These are phyloP conservation scores for Napeogenes sylphis DNA, from an alignment of 2,888 invertebrate genomes.

Conservation along the genomic window DNA sequence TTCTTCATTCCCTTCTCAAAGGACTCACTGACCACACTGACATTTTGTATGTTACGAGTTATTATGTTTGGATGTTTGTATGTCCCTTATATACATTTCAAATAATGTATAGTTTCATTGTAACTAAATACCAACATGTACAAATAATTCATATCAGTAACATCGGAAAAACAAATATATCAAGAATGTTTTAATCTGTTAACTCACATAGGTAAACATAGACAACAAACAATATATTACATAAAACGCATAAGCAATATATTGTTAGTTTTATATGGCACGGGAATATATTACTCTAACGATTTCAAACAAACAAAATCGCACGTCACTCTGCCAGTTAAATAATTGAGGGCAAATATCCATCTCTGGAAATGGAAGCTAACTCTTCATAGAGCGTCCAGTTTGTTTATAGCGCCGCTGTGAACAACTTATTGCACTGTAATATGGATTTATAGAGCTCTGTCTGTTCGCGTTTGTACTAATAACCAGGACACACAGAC, in stretches of 20 bases:
- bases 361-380: constrained; percentile 8
- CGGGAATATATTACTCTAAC: not conserved
- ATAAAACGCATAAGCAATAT: no score
- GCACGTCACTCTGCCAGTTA: not conserved
- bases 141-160: no score
- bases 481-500: not conserved
- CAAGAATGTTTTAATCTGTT: no score
- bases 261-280: not conserved
- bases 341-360: constrained; percentile 12
- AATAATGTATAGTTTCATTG: no score
- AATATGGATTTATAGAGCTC: constrained; percentile 33
- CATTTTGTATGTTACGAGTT: no score
- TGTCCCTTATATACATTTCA: no score
- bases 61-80: no score
- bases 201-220: no score
- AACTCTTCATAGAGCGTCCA: constrained; percentile 7
- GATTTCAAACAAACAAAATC: constrained; percentile 3
- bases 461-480: constrained; percentile 10
- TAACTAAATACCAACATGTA: no score
- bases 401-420: constrained; percentile 25
- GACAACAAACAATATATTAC: no score
- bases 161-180: no score
- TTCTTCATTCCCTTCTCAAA: not conserved
- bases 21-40: no score
- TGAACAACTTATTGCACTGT: constrained; percentile 34